A percentile compares a stretch with the other conserved stretches of the same genome.
These are phyloP conservation scores for Callaeas wilsoni DNA, from an alignment of 2,113 vertebrate genomes.

Conservation along the genomic window DNA sequence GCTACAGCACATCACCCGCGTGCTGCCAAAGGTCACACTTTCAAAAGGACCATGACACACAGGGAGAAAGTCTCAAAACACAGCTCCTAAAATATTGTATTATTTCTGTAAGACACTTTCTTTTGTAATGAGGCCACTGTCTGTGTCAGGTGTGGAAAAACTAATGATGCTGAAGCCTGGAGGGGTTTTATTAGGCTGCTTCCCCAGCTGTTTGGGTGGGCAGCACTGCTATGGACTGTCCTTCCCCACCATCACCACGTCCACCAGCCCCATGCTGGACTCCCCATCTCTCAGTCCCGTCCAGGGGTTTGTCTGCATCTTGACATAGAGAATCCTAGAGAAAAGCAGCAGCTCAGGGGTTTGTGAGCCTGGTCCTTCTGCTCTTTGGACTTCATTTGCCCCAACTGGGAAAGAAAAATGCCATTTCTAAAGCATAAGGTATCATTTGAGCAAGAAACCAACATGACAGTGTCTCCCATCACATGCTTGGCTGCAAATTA, in stretches of 20 bases:
- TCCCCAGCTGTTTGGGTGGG: neutral
- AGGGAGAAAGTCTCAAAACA: neutral
- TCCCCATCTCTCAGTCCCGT: neutral
- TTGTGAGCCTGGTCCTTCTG: neutral
- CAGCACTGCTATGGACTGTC: neutral
- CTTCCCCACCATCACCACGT: neutral
- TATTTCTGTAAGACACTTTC: neutral
- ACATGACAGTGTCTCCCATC: neutral
- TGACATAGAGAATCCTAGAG: neutral
- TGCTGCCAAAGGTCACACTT: neutral
- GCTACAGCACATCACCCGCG: neutral
- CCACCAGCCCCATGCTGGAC: neutral
- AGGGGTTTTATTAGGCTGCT: neutral
- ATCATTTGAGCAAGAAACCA: neutral
- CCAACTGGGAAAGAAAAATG: neutral
- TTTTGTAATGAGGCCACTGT: neutral
- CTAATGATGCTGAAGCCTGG: neutral
- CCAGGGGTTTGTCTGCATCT: neutral
- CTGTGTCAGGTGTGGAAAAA: neutral
- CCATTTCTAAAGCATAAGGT: neutral
- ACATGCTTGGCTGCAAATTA: neutral
- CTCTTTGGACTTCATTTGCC: neutral
- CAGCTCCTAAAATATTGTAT: neutral
- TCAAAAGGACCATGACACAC: neutral
- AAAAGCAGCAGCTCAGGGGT: neutral